Percentiles rank a stretch among this genome's conserved stretches.
Conservation (phyloP, 2,113 vertebrate genomes). For the Tympanuchus pallidicinctus region DNA sequence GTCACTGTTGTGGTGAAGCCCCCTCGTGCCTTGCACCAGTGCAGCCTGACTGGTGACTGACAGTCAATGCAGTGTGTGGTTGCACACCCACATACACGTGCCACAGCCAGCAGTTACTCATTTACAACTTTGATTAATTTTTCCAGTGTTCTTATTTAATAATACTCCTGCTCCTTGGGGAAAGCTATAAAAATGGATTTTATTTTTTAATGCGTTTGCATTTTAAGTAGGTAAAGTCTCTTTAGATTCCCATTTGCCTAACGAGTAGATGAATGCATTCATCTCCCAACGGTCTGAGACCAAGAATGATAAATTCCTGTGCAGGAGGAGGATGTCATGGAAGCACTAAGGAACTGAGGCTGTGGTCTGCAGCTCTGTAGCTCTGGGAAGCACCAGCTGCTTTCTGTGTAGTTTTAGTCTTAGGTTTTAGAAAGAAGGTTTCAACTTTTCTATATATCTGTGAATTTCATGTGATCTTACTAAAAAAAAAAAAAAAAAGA, state of each 20-base stretch:
- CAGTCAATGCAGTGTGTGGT: background rate
- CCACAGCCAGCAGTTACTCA: background rate
- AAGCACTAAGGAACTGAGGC: background rate
- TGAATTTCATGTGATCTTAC: background rate
- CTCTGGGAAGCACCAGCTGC: background rate
- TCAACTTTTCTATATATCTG: background rate
- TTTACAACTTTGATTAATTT: slow-evolving; percentile 12
- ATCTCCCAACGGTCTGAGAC: background rate
- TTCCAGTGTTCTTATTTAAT: slow-evolving; percentile 9
- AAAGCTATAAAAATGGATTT: background rate
- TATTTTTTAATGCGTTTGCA: slow-evolving; percentile 35
- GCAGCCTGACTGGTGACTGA: background rate
- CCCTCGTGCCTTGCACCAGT: background rate
- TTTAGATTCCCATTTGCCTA: background rate
- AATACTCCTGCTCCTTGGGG: background rate
- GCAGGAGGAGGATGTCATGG: background rate
- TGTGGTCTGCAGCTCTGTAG: background rate
- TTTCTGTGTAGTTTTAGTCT: background rate
- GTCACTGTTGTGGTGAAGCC: background rate
- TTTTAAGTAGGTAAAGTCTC: slow-evolving; percentile 1
- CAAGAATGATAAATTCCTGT: background rate
- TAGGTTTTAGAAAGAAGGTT: background rate
- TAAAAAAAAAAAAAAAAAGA: background rate
- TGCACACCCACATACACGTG: background rate
- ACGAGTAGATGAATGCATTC: background rate